Percentiles rank a stretch among this genome's conserved stretches.
Conservation (phyloP, 2,113 vertebrate genomes). For the Atherinomorus stipes region DNA sequence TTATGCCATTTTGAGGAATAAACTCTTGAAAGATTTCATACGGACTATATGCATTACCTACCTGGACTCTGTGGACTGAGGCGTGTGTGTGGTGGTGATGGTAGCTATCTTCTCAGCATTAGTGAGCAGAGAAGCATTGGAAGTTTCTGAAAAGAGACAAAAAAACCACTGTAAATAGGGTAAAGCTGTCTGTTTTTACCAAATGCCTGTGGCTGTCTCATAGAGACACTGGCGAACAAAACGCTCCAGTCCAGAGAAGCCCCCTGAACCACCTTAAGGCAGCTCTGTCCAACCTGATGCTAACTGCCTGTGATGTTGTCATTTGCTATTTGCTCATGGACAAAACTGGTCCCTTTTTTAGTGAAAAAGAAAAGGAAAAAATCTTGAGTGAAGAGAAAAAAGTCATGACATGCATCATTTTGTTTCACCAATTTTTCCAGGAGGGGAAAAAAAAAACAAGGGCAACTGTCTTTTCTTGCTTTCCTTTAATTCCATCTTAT, state of each 20-base stretch:
- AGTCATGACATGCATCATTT: conserved; percentile 13
- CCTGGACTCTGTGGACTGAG: conserved; percentile 89
- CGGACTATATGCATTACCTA: conserved; percentile 64
- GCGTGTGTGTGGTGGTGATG: conserved; percentile 95
- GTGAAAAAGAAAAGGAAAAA: conserved; percentile 18
- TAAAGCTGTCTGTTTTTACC: conserved; percentile 17
- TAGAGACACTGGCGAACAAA: conserved; percentile 46
- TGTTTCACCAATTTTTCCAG: conserved; percentile 18
- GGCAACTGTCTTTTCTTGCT: conserved; percentile 28
- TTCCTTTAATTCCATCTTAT: conserved; percentile 13
- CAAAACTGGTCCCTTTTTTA: conserved; percentile 28
- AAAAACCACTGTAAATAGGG: neutral
- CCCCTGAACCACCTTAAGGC: conserved; percentile 40
- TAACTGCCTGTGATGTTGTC: conserved; percentile 71
- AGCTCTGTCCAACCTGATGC: conserved; percentile 56
- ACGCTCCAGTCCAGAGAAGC: conserved; percentile 47
- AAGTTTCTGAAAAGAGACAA: conserved; percentile 86
- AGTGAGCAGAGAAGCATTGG: conserved; percentile 95
- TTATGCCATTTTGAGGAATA: no score
- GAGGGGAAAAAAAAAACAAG: conserved; percentile 17
- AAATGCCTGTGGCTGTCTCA: conserved; percentile 27
- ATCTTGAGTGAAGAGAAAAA: neutral
- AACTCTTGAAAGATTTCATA: no score
- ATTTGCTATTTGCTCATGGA: conserved; percentile 67
- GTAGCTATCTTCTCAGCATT: conserved; percentile 98